Base-by-base conservation (phyloP, 2,888 invertebrate species). In the Plusia festucae region DNA sequence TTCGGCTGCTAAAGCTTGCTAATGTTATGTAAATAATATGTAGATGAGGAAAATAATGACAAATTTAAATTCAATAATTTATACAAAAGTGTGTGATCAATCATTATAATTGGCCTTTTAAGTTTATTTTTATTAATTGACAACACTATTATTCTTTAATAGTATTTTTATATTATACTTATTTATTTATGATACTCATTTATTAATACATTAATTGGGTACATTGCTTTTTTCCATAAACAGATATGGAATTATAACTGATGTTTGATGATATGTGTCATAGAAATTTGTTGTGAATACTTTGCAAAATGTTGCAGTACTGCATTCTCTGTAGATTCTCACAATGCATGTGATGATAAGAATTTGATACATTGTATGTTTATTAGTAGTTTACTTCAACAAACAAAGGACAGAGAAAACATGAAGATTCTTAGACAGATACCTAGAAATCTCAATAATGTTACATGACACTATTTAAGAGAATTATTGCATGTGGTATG, bases 361-460 rank as follows among this genome's bases (percentile, higher is more conserved):
- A 8, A 32, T 27, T 16, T 60, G 22, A 62, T 62, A 56, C 30
- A 60, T 51, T 65, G 46, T 49, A 49, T 49, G 44, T 57, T 51
- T 57, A 49, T 53, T 34, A 51, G 57, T 64, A 58, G 46, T 40
- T 60, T n/a, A 63, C 18, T 3, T 44, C 56, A 65, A 76, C 60
- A 65, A 71, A 65, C 40, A 63, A 52, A 30, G 34, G 55, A 34
- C 15, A 13, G 56, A 53, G 60, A 55, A 72, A 63, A 65, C 68
- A 76, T 16, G 8, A 46, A 24, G 46, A 60, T 71, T 64, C 53
- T 61, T 27, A 76, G 61, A 67, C 61, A 20, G 61, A 67, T 63
- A 20, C 55, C 51, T 64, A 64, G 59, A 80, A 64, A 73, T 60
- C 30, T 54, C 54, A 80, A 80, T 74, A 73, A 80, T 76, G 59